phyloP scores from a whole-genome alignment of 2,797 vertebrate genomes.

The Phrynocephalus vlangalii region DNA sequence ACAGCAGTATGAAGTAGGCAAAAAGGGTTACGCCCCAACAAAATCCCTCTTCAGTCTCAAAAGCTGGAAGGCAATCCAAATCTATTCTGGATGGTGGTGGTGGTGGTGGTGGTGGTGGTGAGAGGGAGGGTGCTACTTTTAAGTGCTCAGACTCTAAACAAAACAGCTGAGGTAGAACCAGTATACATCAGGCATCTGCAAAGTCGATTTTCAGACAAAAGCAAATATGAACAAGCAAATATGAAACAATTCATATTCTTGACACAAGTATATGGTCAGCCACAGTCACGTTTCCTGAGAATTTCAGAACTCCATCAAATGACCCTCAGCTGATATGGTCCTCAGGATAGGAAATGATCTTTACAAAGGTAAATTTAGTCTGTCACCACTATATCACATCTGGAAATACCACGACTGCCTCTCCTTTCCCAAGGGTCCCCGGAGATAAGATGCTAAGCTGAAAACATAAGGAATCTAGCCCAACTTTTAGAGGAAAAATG shows the following conservation, averaged over 20 bases:
- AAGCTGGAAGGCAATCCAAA: too few relatives aligned
- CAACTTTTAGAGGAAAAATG: neutral
- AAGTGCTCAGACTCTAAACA: too few relatives aligned
- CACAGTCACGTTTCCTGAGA: neutral
- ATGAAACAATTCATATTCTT: neutral
- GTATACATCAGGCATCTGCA: too few relatives aligned
- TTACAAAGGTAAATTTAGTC: neutral
- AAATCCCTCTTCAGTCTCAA: too few relatives aligned
- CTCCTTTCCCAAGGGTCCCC: neutral
- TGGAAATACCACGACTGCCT: neutral
- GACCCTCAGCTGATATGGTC: neutral
- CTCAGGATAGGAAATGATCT: neutral
- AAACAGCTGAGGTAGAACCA: too few relatives aligned
- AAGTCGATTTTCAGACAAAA: too few relatives aligned
- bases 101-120: too few relatives aligned
- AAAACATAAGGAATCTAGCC: too few relatives aligned
- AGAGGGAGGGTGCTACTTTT: too few relatives aligned
- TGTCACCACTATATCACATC: neutral
- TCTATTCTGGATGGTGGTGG: too few relatives aligned
- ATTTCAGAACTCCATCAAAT: neutral
- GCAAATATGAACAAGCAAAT: neutral
- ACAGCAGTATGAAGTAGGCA: too few relatives aligned
- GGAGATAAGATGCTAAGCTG: neutral
- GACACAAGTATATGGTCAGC: neutral
- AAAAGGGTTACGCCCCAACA: too few relatives aligned